Evolutionary conservation across 2,797 vertebrate species (phyloP), one percentile per base, ranked within the genome.

Genomic region (Helarctos malayanus): DNA sequence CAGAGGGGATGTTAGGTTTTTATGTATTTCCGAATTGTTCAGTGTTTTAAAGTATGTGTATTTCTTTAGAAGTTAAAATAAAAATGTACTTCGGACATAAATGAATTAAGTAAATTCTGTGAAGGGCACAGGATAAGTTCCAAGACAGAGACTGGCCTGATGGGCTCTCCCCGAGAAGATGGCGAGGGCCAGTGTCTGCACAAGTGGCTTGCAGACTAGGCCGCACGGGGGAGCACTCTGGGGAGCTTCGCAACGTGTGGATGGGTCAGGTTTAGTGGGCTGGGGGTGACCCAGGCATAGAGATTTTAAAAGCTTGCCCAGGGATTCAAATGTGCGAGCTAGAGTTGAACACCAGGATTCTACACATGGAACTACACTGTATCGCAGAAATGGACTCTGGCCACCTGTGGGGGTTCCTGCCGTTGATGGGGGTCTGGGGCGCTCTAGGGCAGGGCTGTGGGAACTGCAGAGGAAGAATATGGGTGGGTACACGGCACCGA

Each of bases 11-110:
- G 15, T 54, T 63, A 29, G 45, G 6, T 47, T 80, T 88, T 96
- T 59, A 41, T 2, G 5, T 59, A 61, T 76, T 73, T 94, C 35
- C 80, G 3, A 91, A 25, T 76, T 45, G 19, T 86, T 95, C 7
- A 10, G 25, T 25, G 81, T 91, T 54, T 75, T 47, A 25, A 93
- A 73, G 19, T 82, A 18, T 82, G 3, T 61, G 0, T 59, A 7
- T 96, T 63, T 95, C 73, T 86, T 87, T 68, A 61, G 15, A 90
- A 78, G 25, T 79, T 90, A 93, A 92, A 76, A 59, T 69, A 89
- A 82, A 45, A 89, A 92, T 32, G 16, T 19, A 78, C 27, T 49
- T 76, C 49, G 49, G 76, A n/a, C 38, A 23, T 23, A 6, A 56
- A 41, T 14, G 78, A 41, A 23, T 91, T 69, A 47, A 85, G 27